Evolutionary conservation across 2,888 invertebrate genomes (phyloP), one percentile per base, ranked within the genome.

Genomic region (Rhopalosiphum nymphaeae): DNA sequence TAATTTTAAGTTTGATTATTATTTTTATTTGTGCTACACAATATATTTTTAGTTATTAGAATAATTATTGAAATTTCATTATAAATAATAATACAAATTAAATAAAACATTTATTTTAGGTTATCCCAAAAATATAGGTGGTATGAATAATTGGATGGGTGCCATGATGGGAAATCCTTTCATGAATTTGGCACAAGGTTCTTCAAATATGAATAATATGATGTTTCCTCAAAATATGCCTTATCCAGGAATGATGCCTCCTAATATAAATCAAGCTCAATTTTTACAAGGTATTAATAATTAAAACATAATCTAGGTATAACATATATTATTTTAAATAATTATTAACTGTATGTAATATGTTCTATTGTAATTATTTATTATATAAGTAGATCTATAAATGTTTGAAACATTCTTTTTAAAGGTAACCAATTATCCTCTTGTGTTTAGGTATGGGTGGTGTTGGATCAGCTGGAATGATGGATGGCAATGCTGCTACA

Each of bases 231-330:
- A 90, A 87, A 94, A 94, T 94, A 93, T 94, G 95, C 56, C 91
- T 96, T 95, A 96, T 96, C 95, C 96, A 96, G 95, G 96, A 36
- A 95, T 95, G 94, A 94, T 95, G 95, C 96, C 96, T 61, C 96
- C 96, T 96, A 96, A 96, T 92, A 96, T 95, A 95, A 97, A 97
- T 97, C 97, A 98, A 95, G 97, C 98, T 96, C 97, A 98, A 96
- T 97, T 98, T 96, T 97, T 98, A 96, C 98, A 98, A 96, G 98
- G 98, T 97, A 98, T 98, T 98, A 67, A 5, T 21, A 78, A 36
- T 78, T 78, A 9, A 0, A 78, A 36, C 7, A 78, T 78, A n/a
- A 21, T 67, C 10, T 57, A 78, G 7, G 7, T 67, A n/a, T n/a
- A n/a, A n/a, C n/a, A n/a, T 67, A 36, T 16, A 16, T 36, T 36